Base-by-base conservation (phyloP, 1,140 invertebrate species). In the Pachyrhynchus sulphureomaculatus region DNA sequence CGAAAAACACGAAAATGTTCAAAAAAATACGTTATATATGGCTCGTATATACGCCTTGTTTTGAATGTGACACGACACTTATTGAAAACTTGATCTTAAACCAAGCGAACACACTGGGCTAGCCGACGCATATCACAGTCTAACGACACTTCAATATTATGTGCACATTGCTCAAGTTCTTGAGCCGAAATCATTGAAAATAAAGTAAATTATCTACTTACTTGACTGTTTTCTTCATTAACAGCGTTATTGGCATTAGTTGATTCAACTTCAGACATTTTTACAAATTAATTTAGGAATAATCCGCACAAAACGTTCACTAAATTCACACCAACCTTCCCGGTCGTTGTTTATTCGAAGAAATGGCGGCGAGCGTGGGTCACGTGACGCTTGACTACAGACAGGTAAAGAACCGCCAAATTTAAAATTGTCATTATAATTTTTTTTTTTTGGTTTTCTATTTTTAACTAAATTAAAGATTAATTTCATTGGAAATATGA, bases 281-380 rank as follows among this genome's bases (percentile, higher is more conserved):
- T 76, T 52, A 60, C 47, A 42, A 63, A 62, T 62, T 56, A 65
- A 62, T 65, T 55, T 57, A 60, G 61, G 65, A 63, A 64, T 53
- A 62, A 60, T 58, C 56, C 36, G 36, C 45, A 62, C 45, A 62
- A 64, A 66, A 49, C 48, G 45, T 17, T 61, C 32, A 66, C 51
- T 55, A 66, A 55, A 63, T 56, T 62, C 64, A 68, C 68, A 64
- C 71, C 64, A 62, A 71, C 68, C 57, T 56, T 64, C 66, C 73
- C 72, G 75, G 71, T 71, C 71, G 74, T 74, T 77, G 74, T 77
- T 76, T 77, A 75, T 76, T 74, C 71, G 67, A 65, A 70, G 66
- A 73, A 76, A 77, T 77, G 75, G 75, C 75, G 72, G 70, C 69
- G 56, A 75, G 75, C 75, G 75, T 76, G 69, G 73, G 75, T 76